Evolutionary conservation across 2,888 invertebrate genomes (phyloP).

Genomic region (Cremastinae sp.): DNA sequence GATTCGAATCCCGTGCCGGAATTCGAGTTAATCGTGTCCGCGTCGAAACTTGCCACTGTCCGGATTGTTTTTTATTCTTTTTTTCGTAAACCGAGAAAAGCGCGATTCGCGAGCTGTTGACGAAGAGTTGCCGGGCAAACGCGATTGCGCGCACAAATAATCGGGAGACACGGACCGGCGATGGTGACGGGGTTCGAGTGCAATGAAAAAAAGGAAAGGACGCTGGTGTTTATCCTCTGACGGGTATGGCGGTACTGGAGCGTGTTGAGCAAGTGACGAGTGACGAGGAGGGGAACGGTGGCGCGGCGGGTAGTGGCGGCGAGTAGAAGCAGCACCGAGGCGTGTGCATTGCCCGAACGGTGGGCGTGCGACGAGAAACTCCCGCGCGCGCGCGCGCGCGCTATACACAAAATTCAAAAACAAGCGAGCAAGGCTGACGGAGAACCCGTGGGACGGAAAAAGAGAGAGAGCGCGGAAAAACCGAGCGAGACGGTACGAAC

Average conservation of each 20-base stretch:
- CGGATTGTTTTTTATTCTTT: too few species aligned
- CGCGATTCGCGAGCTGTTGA: too few species aligned
- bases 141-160: too few species aligned
- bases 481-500: slow-evolving; percentile 65
- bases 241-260: slow-evolving; percentile 80
- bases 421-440: slow-evolving; percentile 55
- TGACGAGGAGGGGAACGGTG: slow-evolving; percentile 64
- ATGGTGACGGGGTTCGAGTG: too few species aligned
- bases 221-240: slow-evolving; percentile 75
- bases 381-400: slow-evolving; percentile 41
- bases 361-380: slow-evolving; percentile 74
- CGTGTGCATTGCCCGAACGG: slow-evolving; percentile 60
- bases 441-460: slow-evolving; percentile 56
- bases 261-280: slow-evolving; percentile 62
- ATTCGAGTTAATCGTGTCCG: too few species aligned
- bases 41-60: too few species aligned
- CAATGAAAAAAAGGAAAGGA: neutral
- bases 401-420: slow-evolving; percentile 63
- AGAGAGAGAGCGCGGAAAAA: slow-evolving; percentile 65
- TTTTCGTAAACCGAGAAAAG: too few species aligned
- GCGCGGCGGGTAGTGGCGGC: slow-evolving; percentile 61
- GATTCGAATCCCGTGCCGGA: too few species aligned
- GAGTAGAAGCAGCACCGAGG: slow-evolving; percentile 54
- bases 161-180: neutral
- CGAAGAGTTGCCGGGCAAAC: too few species aligned